phyloP scores from a whole-genome alignment of 2,888 invertebrate species.

The Meteorus colon region DNA sequence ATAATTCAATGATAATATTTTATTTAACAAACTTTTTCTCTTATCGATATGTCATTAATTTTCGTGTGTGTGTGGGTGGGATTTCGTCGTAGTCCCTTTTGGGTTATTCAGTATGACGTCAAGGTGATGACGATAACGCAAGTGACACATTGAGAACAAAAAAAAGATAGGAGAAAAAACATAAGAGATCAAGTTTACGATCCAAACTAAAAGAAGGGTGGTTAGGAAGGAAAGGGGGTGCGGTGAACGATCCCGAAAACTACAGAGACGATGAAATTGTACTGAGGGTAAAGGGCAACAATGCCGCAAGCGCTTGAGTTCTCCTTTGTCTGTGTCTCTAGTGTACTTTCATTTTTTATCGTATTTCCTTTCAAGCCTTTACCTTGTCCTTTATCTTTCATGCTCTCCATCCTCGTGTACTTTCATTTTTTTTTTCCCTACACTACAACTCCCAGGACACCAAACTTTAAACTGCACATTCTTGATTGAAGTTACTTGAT shows the following conservation, averaged over 20 bases:
- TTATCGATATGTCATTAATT: neutral
- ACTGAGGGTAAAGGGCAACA: slow-evolving; percentile 67
- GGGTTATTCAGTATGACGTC: slow-evolving; percentile 27
- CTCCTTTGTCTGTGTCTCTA: slow-evolving; percentile 43
- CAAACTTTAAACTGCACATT: neutral
- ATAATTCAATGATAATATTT: too few relatives aligned
- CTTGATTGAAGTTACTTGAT: neutral
- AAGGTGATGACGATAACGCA: neutral
- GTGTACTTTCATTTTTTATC: slow-evolving; percentile 16
- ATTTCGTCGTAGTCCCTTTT: neutral
- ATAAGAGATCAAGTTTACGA: slow-evolving; percentile 13
- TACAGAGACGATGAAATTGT: slow-evolving; percentile 51
- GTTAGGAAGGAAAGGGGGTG: neutral
- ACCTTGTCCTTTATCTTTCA: neutral
- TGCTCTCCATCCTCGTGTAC: neutral
- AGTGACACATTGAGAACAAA: slow-evolving; percentile 7
- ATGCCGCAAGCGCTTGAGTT: slow-evolving; percentile 61
- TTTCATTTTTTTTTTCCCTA: neutral
- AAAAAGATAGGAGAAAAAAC: neutral
- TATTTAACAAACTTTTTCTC: slow-evolving; percentile 35
- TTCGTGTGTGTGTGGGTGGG: neutral
- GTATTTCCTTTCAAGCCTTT: slow-evolving; percentile 10
- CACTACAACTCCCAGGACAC: neutral
- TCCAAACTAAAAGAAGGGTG: neutral
- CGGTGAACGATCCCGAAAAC: neutral